Percentiles rank a stretch among this genome's conserved stretches.
phyloP scores from a whole-genome alignment of 2,113 vertebrate species.

The Nestor notabilis region DNA sequence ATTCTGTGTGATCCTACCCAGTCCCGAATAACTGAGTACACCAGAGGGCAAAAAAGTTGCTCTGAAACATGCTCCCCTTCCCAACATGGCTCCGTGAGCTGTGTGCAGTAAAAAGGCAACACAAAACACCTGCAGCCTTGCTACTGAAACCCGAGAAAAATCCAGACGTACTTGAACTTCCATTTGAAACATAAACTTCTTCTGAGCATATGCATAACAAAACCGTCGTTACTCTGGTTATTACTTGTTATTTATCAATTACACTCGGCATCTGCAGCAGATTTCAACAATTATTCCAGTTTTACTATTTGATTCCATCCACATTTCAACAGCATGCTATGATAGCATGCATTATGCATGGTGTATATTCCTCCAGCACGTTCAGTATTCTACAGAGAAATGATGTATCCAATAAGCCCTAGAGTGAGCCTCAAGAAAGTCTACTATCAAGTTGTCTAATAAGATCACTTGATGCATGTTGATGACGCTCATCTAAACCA shows the following conservation, averaged over 20 bases:
- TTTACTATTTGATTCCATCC: background rate
- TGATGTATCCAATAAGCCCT: background rate
- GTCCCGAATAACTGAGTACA: background rate
- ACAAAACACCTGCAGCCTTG: background rate
- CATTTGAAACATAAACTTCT: background rate
- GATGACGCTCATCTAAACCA: background rate
- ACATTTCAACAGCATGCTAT: constrained; percentile 24
- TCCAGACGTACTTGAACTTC: background rate
- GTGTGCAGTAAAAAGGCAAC: background rate
- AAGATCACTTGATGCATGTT: background rate
- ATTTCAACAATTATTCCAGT: background rate
- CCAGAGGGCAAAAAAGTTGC: rapidly evolving
- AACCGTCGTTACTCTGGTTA: background rate
- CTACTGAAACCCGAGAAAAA: background rate
- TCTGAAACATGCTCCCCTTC: background rate
- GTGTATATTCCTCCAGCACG: background rate
- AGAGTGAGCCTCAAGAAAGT: background rate
- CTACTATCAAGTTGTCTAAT: background rate
- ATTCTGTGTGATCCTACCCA: background rate
- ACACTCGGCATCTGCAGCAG: background rate
- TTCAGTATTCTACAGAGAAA: background rate
- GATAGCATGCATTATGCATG: background rate
- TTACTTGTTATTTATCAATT: constrained; percentile 42
- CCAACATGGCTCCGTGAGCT: background rate
- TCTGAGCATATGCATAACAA: background rate